Base-by-base conservation (phyloP, 1,140 invertebrate genomes). In the Drosophila leontia region DNA sequence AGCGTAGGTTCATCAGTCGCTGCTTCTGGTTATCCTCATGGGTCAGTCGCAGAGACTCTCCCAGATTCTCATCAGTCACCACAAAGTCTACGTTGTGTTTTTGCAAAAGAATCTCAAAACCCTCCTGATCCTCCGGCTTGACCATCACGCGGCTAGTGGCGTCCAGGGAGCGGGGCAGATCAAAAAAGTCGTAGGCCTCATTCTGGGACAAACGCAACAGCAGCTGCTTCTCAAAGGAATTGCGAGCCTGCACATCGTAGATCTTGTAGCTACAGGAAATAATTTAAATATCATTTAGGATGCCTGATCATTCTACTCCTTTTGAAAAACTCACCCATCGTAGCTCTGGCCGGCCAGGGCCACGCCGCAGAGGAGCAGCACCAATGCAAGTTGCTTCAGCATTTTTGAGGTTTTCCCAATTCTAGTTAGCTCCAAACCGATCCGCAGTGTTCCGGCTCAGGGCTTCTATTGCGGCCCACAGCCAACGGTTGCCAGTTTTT, bases 141-240 rank as follows among this genome's bases (percentile, higher is more conserved):
- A 92, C 74, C 91, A 92, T 85, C 8, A 92, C 72, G 15, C 91
- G 84, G 23, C 74, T 72, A 4, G 82, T 12, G 2, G 74, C 63
- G 13, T 78, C 71, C n/a, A 83, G 2, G 0, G 72, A 34, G 15
- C 85, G 81, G 23, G 91, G 78, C 51, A 86, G 50, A 57, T 68
- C 71, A 35, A 92, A 92, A 77, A 92, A 91, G 41, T 92, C 91
- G 19, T 81, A 92, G 1, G 75, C 68, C 23, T 44, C 60, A 58
- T 83, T 81, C 3, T 44, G 12, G 17, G 83, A 61, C n/a, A 92
- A 45, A 13, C 64, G 82, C 68, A 80, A 29, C 41, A 92, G 57
- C 15, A 91, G 23, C 50, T 91, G 62, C 62, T 91, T 86, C 65
- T 92, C 77, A 7, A 81, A 90, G 13, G 26, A 42, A 50, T 82